Percentiles rank a stretch among this genome's conserved stretches.
Conservation (phyloP, 2,888 invertebrate species). For the Achlya flavicornis region DNA sequence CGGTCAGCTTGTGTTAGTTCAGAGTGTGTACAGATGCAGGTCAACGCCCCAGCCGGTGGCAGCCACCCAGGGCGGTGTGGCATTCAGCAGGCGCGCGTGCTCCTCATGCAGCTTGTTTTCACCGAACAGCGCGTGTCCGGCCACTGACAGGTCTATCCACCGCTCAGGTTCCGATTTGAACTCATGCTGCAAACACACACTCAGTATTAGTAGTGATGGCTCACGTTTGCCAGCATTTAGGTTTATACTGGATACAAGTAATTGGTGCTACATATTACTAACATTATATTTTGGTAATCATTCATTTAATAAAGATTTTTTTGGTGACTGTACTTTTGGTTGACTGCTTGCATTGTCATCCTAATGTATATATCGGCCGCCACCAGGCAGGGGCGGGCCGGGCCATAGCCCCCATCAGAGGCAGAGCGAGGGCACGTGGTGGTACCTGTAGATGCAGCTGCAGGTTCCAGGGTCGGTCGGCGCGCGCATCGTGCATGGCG, state of each 20-base stretch:
- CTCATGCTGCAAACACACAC: slow-evolving; percentile 1
- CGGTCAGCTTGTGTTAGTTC: slow-evolving; percentile 12
- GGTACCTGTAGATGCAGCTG: slow-evolving; percentile 23
- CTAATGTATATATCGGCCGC: no score
- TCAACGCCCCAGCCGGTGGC: slow-evolving; percentile 88
- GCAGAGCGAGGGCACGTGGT: slow-evolving; percentile 1
- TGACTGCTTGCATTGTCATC: no score
- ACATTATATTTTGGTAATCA: no score
- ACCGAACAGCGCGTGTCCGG: slow-evolving; percentile 84
- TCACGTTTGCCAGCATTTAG: not conserved
- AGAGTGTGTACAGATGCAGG: slow-evolving; percentile 83
- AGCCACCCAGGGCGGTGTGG: slow-evolving; percentile 87
- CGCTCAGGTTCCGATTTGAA: slow-evolving; percentile 8
- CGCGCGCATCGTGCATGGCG: slow-evolving; percentile 44
- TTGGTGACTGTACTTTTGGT: no score
- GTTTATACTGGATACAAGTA: no score
- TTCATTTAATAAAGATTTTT: no score
- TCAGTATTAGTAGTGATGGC: not conserved
- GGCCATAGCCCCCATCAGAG: no score
- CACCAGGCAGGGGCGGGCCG: no score
- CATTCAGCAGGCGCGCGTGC: slow-evolving; percentile 80
- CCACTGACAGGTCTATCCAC: slow-evolving; percentile 73
- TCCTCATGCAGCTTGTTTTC: slow-evolving; percentile 75
- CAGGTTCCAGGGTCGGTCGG: slow-evolving; percentile 24
- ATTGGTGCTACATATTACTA: no score